Base-by-base conservation (phyloP, 2,888 invertebrate species). In the Leptodirus hochenwartii region DNA sequence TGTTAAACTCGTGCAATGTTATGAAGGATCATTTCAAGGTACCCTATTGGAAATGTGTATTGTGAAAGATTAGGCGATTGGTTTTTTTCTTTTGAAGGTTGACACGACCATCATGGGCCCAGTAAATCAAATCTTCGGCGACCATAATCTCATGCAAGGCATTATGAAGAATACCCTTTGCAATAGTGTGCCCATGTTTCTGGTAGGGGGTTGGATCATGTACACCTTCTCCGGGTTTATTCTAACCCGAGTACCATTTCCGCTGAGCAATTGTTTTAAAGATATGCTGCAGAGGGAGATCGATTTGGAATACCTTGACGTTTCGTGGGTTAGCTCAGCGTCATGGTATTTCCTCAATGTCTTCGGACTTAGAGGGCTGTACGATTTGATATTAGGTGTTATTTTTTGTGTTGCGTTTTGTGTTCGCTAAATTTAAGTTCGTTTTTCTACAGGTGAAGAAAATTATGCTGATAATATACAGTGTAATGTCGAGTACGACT, bases 311-410 rank as follows among this genome's bases (percentile, higher is more conserved):
- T 84, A 88, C 14, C 56, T 98, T 35, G 93, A 96, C 55, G 91
- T 95, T 4, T 85, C 93, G 2, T 98, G 96, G 96, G 95, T 93
- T 0, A 91, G 93, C 1, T 95, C 93, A 0, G 95, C 91, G 0
- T 95, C 93, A 0, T 96, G 96, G 96, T 96, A 96, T 58, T 96
- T 96, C 57, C 67, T 96, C 9, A 96, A 96, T 52, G 93, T 96
- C 0, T 95, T 95, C 55, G 96, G 96, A 12, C 61, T 96, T 24
- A 64, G 95, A 31, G 90, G 88, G 38, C 91, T 96, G 50, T 96
- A 96, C 53, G 80, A 88, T 1, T 61, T 98, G 16, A 90, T 96
- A 4, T 64, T 95, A 30, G 95, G 95, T 36, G 91, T 91, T 50
- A 93, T 95, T 50, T 93, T 95, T 62, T 80, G 74, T 68, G 58